These are phyloP conservation scores for Sinosuthora webbiana DNA, from an alignment of 2,113 vertebrate genomes.

Conservation along the genomic window DNA sequence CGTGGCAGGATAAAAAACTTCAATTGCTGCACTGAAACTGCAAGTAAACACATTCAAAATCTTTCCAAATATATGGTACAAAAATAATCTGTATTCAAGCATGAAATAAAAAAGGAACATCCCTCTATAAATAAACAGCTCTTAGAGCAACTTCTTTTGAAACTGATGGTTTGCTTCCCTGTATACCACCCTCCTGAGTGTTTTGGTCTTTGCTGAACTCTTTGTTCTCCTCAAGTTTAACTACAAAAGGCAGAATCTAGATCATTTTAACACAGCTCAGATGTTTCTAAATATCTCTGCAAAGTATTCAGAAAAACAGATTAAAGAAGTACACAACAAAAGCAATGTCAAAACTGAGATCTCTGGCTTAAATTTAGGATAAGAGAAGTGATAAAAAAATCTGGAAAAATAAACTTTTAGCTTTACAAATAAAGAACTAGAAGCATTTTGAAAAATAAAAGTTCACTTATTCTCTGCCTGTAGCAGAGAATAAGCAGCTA, in stretches of 20 bases:
- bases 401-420: neutral
- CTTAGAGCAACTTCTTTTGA: constrained; percentile 10
- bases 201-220: neutral
- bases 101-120: neutral
- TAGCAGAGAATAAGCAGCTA: neutral
- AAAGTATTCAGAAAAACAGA: neutral
- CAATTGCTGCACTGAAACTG: neutral
- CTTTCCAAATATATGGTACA: neutral
- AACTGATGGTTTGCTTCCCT: neutral
- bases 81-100: neutral
- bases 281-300: neutral
- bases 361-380: neutral
- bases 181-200: neutral
- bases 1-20: neutral
- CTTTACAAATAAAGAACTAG: neutral
- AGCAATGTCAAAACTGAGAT: neutral
- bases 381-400: neutral
- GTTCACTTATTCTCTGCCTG: neutral
- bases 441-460: neutral
- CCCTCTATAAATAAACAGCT: constrained; percentile 42
- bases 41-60: neutral
- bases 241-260: constrained; percentile 11
- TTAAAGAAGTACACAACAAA: neutral
- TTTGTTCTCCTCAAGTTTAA: constrained; percentile 18
- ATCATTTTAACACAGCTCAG: neutral